phyloP scores from a whole-genome alignment of 2,888 invertebrate species.

The Heterodera filipjevi region DNA sequence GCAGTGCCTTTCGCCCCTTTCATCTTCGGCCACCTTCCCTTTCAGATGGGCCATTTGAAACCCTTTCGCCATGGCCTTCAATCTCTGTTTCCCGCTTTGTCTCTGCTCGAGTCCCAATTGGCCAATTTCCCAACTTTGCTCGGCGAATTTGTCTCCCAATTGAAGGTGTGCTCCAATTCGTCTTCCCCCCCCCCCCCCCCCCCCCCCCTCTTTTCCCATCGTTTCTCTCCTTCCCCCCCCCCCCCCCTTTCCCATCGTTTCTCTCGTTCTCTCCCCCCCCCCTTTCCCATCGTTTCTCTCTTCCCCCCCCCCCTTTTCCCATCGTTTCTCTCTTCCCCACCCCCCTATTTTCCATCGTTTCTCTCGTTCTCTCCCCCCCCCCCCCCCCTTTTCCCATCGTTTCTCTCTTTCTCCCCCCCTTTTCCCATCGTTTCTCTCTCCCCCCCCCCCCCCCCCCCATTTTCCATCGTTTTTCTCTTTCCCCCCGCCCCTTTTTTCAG shows the following conservation, averaged over 20 bases:
- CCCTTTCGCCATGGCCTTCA: conserved; percentile 27
- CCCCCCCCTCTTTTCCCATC: background rate
- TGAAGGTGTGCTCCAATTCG: conserved; percentile 31
- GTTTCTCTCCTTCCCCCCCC: conserved; percentile 15
- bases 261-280: background rate
- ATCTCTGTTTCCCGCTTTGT: conserved; percentile 32
- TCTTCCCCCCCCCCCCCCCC: conserved; percentile 4
- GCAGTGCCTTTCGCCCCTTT: conserved; percentile 10
- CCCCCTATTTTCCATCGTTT: too few relatives aligned
- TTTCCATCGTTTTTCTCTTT: conserved; percentile 9
- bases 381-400: background rate
- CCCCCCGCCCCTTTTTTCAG: conserved; percentile 16
- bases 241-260: background rate
- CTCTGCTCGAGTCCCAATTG: conserved; percentile 32
- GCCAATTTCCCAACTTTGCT: conserved; percentile 29
- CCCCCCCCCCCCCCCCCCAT: background rate
- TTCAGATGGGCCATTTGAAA: conserved; percentile 29
- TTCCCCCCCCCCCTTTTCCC: too few relatives aligned
- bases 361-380: too few relatives aligned
- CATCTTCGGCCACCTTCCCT: background rate
- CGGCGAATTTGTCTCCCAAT: conserved; percentile 32
- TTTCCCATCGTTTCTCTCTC: conserved; percentile 17
- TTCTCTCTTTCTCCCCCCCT: background rate
- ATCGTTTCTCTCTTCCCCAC: too few relatives aligned
- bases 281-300: background rate